phyloP scores from a whole-genome alignment of 2,888 invertebrate genomes.

The Scaptomyza parva region DNA sequence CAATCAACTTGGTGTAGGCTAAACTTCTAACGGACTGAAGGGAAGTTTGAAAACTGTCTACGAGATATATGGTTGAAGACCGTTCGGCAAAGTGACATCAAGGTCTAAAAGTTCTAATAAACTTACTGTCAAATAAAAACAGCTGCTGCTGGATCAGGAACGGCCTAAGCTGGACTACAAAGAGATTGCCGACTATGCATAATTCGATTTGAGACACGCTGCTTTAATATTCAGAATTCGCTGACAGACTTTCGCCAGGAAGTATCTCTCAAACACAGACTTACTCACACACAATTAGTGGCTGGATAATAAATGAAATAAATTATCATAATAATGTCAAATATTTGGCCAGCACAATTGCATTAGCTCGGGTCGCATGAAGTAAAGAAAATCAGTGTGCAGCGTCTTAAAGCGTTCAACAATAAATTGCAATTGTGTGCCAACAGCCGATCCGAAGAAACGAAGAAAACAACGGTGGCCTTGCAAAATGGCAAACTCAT shows the following conservation, averaged over 20 bases:
- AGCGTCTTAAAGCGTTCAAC: constrained; percentile 57
- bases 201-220: constrained; percentile 55
- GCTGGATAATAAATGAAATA: constrained; percentile 57
- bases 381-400: constrained; percentile 19
- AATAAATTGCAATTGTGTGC: constrained; percentile 67
- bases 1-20: too few relatives aligned
- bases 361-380: constrained; percentile 28
- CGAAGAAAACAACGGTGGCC: constrained; percentile 26
- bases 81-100: not conserved
- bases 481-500: constrained; percentile 69
- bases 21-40: too few relatives aligned
- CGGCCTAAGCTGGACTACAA: constrained; percentile 6
- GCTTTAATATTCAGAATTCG: constrained; percentile 42
- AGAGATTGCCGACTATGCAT: constrained; percentile 50
- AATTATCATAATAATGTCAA: constrained; percentile 68
- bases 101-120: constrained; percentile 41
- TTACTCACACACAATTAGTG: constrained; percentile 58
- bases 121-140: constrained; percentile 46
- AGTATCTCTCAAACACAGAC: constrained; percentile 17
- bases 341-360: constrained; percentile 55
- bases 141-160: constrained; percentile 28
- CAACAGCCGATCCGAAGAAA: constrained; percentile 41
- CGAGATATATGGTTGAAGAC: not conserved
- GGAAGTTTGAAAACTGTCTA: not conserved
- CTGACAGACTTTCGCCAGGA: constrained; percentile 15